Evolutionary conservation across 2,797 vertebrate genomes (phyloP).

Genomic region (Champsocephalus esox): DNA sequence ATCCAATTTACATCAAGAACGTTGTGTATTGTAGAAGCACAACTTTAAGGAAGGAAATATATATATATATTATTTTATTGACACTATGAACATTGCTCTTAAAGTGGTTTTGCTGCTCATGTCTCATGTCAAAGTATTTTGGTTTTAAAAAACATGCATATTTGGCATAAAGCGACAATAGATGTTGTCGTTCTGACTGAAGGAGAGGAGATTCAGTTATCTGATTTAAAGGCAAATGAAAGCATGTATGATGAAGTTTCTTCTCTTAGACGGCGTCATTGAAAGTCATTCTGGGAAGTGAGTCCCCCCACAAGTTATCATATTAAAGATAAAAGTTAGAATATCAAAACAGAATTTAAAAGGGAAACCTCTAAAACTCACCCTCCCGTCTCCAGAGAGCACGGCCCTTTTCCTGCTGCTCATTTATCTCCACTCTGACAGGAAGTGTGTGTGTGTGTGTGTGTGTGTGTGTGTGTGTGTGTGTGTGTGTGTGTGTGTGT

Average conservation of each 20-base stretch:
- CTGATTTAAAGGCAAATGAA: background rate
- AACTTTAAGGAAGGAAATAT: too few relatives aligned
- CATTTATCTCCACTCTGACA: constrained; percentile 47
- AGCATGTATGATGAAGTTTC: background rate
- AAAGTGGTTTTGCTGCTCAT: too few relatives aligned
- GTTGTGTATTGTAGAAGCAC: too few relatives aligned
- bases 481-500: background rate
- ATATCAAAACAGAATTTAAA: constrained; percentile 16
- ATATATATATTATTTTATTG: too few relatives aligned
- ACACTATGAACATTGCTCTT: too few relatives aligned
- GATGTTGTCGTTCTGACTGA: background rate
- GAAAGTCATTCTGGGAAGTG: constrained; percentile 24
- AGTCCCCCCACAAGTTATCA: background rate
- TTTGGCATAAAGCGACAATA: background rate
- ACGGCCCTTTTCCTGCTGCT: constrained; percentile 39
- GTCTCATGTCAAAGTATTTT: too few relatives aligned
- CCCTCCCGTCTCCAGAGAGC: constrained; percentile 25
- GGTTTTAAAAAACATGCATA: too few relatives aligned
- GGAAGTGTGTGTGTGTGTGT: constrained; percentile 1
- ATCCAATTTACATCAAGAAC: too few relatives aligned
- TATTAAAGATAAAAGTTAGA: constrained; percentile 20
- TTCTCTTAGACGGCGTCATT: background rate
- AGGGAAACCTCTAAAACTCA: background rate
- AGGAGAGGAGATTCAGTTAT: background rate
- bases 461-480: background rate